Evolutionary conservation across 2,113 vertebrate species (phyloP).

Genomic region (Australoheros scitulus): DNA sequence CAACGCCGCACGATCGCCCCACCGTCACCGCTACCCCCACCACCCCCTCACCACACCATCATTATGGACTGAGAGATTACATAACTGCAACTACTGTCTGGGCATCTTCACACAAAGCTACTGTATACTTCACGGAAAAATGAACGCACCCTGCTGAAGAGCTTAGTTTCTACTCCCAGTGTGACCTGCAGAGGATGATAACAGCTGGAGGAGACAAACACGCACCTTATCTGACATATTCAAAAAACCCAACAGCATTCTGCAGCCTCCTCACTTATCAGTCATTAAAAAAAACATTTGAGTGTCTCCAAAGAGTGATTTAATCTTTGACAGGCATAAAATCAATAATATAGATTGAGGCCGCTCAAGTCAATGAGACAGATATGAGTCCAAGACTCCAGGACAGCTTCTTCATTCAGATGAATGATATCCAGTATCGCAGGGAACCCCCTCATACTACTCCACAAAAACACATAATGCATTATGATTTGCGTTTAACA

Average conservation of each 20-base stretch:
- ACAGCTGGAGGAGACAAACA: slow-evolving; percentile 8
- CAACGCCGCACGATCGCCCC: not conserved
- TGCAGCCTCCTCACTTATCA: not conserved
- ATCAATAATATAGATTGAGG: slow-evolving; percentile 14
- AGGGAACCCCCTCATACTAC: slow-evolving; percentile 8
- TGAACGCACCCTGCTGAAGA: not conserved
- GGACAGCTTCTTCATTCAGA: slow-evolving; percentile 34
- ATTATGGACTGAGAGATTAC: slow-evolving; percentile 42
- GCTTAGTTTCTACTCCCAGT: not conserved
- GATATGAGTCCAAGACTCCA: not conserved
- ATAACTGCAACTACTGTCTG: slow-evolving; percentile 47
- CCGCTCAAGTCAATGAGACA: not conserved
- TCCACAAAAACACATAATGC: slow-evolving; percentile 10
- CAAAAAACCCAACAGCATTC: slow-evolving; percentile 13
- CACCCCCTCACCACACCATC: not conserved
- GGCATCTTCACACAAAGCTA: slow-evolving; percentile 32
- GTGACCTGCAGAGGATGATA: slow-evolving; percentile 21
- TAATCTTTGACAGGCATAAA: not conserved
- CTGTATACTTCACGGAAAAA: not conserved
- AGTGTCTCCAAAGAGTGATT: fast-evolving
- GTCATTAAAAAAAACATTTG: not conserved
- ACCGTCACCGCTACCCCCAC: not conserved
- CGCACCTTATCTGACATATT: slow-evolving; percentile 12
- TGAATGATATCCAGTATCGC: not conserved
- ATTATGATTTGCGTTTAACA: not conserved